Percentiles rank a stretch among this genome's conserved stretches.
phyloP scores from a whole-genome alignment of 1,140 invertebrate genomes.

The Nephotettix cincticeps region DNA sequence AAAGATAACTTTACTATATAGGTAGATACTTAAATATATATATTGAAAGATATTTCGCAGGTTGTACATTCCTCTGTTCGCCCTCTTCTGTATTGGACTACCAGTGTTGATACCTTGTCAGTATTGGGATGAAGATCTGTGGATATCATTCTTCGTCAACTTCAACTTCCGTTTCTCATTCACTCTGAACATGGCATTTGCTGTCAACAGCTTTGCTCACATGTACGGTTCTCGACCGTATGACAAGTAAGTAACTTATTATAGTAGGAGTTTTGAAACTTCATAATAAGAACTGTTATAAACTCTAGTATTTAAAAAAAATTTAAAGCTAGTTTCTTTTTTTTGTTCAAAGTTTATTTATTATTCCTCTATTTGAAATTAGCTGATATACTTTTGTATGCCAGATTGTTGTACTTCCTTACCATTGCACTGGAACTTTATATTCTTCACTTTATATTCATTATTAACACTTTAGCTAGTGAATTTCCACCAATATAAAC shows the following conservation, averaged over 20 bases:
- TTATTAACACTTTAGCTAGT: not conserved
- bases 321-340: too few species aligned
- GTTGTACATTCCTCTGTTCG: slow-evolving; percentile 73
- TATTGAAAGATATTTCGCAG: slow-evolving; percentile 56
- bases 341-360: too few species aligned
- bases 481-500: not conserved
- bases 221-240: slow-evolving; percentile 88
- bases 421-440: not conserved
- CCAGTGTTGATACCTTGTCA: slow-evolving; percentile 78
- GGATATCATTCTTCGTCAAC: slow-evolving; percentile 79
- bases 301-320: too few species aligned
- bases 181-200: slow-evolving; percentile 88
- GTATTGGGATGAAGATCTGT: slow-evolving; percentile 78
- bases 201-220: slow-evolving; percentile 91
- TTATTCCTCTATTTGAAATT: too few species aligned
- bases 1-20: not conserved
- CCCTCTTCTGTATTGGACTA: slow-evolving; percentile 71
- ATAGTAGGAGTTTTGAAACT: too few species aligned
- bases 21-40: not conserved
- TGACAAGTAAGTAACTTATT: slow-evolving; percentile 71
- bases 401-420: not conserved
- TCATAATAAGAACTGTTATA: too few species aligned
- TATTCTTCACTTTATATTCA: not conserved
- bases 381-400: too few species aligned
- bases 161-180: slow-evolving; percentile 80